Evolutionary conservation across 2,797 vertebrate genomes (phyloP).

Genomic region (Sebastes kiyomatsui): DNA sequence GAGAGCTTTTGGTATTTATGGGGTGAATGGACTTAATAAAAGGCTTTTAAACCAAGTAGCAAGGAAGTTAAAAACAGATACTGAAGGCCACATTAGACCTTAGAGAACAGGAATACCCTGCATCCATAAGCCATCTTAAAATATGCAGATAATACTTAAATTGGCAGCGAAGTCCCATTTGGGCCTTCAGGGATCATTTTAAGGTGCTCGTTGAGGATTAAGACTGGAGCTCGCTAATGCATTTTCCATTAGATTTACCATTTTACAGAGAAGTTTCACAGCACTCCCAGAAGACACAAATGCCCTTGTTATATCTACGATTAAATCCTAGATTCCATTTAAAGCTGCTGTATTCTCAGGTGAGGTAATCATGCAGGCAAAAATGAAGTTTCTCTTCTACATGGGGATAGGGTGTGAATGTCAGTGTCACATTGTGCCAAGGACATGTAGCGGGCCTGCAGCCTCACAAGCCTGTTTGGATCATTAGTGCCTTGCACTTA

Average conservation of each 20-base stretch:
- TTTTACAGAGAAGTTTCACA: constrained; percentile 23
- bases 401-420: background rate
- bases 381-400: background rate
- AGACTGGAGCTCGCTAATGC: constrained; percentile 9
- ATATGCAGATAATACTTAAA: constrained; percentile 19
- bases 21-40: background rate
- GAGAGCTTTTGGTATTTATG: background rate
- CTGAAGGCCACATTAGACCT: background rate
- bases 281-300: constrained; percentile 24
- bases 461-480: background rate
- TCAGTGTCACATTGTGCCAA: background rate
- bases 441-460: background rate
- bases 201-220: constrained; percentile 40
- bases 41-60: background rate
- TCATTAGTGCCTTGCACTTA: background rate
- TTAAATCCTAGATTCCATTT: constrained; percentile 20
- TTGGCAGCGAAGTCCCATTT: constrained; percentile 12
- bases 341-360: constrained; percentile 21
- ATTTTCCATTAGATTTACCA: constrained; percentile 35
- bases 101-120: background rate
- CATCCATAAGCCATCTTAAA: constrained; percentile 4
- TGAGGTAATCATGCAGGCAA: background rate
- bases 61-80: background rate
- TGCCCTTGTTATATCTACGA: constrained; percentile 25
- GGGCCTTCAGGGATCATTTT: constrained; percentile 28